Conservation (phyloP, 1,140 invertebrate species). For the Atopsyche davidsoni region DNA sequence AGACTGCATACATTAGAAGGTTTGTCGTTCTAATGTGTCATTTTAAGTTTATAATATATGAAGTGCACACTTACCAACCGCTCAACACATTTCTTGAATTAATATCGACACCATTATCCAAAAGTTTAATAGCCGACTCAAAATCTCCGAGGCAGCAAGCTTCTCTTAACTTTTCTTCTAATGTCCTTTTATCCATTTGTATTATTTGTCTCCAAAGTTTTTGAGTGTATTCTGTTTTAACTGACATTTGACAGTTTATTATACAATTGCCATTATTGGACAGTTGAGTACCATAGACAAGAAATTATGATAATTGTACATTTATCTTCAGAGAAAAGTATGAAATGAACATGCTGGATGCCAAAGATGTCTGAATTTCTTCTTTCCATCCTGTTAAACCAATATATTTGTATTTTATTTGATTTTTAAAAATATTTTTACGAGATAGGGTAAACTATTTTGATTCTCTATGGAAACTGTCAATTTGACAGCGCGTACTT, state of each 20-base stretch:
- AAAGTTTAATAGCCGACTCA: constrained; percentile 12
- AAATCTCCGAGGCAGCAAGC: constrained; percentile 15
- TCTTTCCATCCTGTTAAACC: too few relatives aligned
- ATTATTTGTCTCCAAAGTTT: constrained; percentile 14
- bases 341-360: too few relatives aligned
- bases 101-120: constrained; percentile 14
- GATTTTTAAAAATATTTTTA: too few relatives aligned
- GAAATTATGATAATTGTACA: too few relatives aligned
- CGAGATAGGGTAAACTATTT: too few relatives aligned
- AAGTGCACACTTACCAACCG: constrained; percentile 10
- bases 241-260: constrained; percentile 15
- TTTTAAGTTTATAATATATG: neutral
- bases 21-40: neutral
- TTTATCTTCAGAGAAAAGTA: too few relatives aligned
- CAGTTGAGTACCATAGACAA: too few relatives aligned
- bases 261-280: neutral
- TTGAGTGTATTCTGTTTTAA: constrained; percentile 8
- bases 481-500: constrained; percentile 5
- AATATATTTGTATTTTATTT: too few relatives aligned
- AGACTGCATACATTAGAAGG: neutral
- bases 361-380: too few relatives aligned
- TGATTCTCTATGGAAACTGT: too few relatives aligned
- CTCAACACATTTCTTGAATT: constrained; percentile 15
- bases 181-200: constrained; percentile 13
- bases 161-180: constrained; percentile 16